Evolutionary conservation across 2,888 invertebrate species (phyloP).

Genomic region (Seira musarum): DNA sequence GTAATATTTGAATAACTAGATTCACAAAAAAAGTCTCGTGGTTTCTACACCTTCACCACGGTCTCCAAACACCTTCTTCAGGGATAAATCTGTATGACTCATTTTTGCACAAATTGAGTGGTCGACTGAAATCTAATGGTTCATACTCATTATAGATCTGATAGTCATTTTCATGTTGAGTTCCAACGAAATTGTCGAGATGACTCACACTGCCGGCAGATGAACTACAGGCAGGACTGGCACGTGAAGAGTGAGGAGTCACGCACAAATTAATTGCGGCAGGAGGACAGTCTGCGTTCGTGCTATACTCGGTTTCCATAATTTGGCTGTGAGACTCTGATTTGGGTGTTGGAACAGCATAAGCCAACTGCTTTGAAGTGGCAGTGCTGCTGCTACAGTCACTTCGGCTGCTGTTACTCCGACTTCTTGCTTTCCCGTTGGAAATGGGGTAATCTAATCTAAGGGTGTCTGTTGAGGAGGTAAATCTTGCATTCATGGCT

Average conservation of each 20-base stretch:
- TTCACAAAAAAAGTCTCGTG: background rate
- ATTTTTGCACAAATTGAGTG: constrained; percentile 64
- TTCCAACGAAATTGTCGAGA: constrained; percentile 40
- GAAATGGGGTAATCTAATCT: constrained; percentile 49
- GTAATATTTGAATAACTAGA: background rate
- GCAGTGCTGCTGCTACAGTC: constrained; percentile 39
- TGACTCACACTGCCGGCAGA: constrained; percentile 58
- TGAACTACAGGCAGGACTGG: constrained; percentile 56
- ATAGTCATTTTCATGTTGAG: constrained; percentile 55
- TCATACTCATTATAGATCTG: constrained; percentile 61
- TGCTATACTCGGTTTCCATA: constrained; percentile 53
- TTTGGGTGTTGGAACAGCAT: constrained; percentile 21
- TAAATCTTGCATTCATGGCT: constrained; percentile 34
- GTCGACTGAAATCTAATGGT: constrained; percentile 64
- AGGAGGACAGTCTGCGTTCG: constrained; percentile 38
- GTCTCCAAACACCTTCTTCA: constrained; percentile 64
- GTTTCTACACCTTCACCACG: constrained; percentile 53
- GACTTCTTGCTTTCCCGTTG: constrained; percentile 35
- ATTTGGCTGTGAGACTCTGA: constrained; percentile 46
- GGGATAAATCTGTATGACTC: constrained; percentile 56
- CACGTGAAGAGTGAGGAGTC: constrained; percentile 55
- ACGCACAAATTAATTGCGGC: constrained; percentile 57
- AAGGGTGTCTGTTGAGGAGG: constrained; percentile 45
- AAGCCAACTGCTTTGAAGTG: constrained; percentile 27
- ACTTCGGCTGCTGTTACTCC: constrained; percentile 57